A percentile compares a stretch with the other conserved stretches of the same genome.
These are phyloP conservation scores for Thrips palmi DNA, from an alignment of 1,140 invertebrate species.

Conservation along the genomic window DNA sequence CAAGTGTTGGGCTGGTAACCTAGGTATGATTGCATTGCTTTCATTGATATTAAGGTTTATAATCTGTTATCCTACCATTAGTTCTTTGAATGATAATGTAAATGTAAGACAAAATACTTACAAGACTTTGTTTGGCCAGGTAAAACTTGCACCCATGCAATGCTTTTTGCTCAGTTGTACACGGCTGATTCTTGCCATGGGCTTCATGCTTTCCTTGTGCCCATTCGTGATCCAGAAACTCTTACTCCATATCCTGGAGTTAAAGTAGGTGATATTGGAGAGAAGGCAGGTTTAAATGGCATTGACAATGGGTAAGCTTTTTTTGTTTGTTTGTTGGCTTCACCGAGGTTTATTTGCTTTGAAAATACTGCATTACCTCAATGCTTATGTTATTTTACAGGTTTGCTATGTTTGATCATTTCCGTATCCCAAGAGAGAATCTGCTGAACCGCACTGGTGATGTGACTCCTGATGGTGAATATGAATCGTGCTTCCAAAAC, in stretches of 20 bases:
- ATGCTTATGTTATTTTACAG: conserved; percentile 25
- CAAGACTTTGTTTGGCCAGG: conserved; percentile 19
- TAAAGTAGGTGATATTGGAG: conserved; percentile 65
- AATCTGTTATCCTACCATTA: background rate
- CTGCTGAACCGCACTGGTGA: conserved; percentile 76
- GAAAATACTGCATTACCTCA: background rate
- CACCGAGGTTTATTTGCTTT: background rate
- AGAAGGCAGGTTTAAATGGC: conserved; percentile 74
- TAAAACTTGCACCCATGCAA: conserved; percentile 68
- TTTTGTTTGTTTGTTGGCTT: background rate
- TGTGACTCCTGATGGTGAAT: conserved; percentile 66
- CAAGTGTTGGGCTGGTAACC: conserved; percentile 87
- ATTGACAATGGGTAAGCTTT: conserved; percentile 61
- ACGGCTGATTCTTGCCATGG: conserved; percentile 67
- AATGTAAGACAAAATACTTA: background rate
- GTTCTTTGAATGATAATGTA: background rate
- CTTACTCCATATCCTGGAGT: conserved; percentile 49
- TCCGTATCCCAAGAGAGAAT: conserved; percentile 59
- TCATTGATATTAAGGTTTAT: background rate
- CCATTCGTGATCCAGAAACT: conserved; percentile 57
- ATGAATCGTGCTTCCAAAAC: conserved; percentile 48
- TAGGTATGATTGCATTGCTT: conserved; percentile 36
- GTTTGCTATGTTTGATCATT: conserved; percentile 74
- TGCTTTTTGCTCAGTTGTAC: conserved; percentile 78
- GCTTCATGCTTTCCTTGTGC: conserved; percentile 68